Percentiles rank a stretch among this genome's conserved stretches.
phyloP scores from a whole-genome alignment of 2,113 vertebrate species.

The Paramisgurnus dabryanus region DNA sequence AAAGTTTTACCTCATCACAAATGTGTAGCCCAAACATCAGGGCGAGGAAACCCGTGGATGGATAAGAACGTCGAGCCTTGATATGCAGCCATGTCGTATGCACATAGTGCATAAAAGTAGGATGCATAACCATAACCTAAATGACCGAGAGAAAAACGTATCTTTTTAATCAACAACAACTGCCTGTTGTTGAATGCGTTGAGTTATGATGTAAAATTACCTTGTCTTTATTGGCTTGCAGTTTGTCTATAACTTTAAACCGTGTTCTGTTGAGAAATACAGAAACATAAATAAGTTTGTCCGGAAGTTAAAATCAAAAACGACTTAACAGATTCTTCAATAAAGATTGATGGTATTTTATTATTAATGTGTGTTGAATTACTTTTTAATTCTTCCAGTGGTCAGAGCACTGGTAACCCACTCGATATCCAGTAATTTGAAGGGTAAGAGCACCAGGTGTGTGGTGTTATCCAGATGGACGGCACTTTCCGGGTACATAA shows the following conservation, averaged over 20 bases:
- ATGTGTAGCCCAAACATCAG: conserved; percentile 87
- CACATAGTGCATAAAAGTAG: conserved; percentile 90
- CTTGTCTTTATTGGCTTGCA: conserved; percentile 57
- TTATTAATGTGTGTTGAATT: conserved; percentile 39
- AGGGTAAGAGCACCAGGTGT: conserved; percentile 88
- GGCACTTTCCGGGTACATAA: conserved; percentile 94
- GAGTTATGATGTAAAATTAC: conserved; percentile 43
- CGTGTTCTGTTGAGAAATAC: conserved; percentile 43
- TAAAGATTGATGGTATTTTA: too few relatives aligned
- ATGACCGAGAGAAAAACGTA: conserved; percentile 10
- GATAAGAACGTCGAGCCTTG: conserved; percentile 84
- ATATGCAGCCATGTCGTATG: conserved; percentile 84
- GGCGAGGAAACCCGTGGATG: conserved; percentile 89
- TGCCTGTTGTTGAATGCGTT: not conserved
- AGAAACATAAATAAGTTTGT: not conserved
- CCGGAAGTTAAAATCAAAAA: too few relatives aligned
- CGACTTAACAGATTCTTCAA: too few relatives aligned
- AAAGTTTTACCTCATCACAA: conserved; percentile 84
- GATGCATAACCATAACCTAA: conserved; percentile 89
- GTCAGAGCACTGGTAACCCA: conserved; percentile 90
- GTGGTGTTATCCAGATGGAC: conserved; percentile 80
- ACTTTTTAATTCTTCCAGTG: conserved; percentile 86
- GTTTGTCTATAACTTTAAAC: not conserved
- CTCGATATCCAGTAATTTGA: conserved; percentile 89
- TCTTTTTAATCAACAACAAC: too few relatives aligned